Evolutionary conservation across 2,113 vertebrate species (phyloP).

Genomic region (Odocoileus hemionus): DNA sequence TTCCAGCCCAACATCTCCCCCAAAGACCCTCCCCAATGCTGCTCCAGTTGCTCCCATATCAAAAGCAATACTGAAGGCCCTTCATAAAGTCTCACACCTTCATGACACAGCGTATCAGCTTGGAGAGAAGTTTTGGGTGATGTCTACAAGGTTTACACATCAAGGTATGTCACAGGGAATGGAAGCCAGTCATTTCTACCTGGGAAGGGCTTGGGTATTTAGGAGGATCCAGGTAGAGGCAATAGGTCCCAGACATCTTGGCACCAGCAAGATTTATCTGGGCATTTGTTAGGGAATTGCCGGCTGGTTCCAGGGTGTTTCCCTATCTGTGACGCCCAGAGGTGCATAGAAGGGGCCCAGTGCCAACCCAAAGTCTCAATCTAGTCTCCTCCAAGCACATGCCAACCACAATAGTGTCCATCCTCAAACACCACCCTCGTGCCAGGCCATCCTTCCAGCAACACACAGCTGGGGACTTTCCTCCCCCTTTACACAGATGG

Average conservation of each 20-base stretch:
- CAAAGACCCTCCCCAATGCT: neutral
- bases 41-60: neutral
- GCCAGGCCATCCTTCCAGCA: neutral
- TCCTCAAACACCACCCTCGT: neutral
- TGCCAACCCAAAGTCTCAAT: slow-evolving; percentile 58
- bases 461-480: neutral
- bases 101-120: neutral
- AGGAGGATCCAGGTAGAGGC: slow-evolving; percentile 22
- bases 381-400: slow-evolving; percentile 31
- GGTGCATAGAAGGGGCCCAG: neutral
- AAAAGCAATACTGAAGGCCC: neutral
- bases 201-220: slow-evolving; percentile 20
- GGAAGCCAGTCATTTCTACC: neutral
- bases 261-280: slow-evolving; percentile 50
- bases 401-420: neutral
- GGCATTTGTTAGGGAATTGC: slow-evolving; percentile 37
- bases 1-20: neutral
- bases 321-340: slow-evolving; percentile 38
- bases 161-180: neutral
- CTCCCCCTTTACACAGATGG: neutral
- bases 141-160: neutral
- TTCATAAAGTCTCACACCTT: neutral
- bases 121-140: neutral
- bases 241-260: slow-evolving; percentile 57
- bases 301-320: slow-evolving; percentile 27